phyloP scores from a whole-genome alignment of 1,140 invertebrate species.

The Drosophila ogumai region DNA sequence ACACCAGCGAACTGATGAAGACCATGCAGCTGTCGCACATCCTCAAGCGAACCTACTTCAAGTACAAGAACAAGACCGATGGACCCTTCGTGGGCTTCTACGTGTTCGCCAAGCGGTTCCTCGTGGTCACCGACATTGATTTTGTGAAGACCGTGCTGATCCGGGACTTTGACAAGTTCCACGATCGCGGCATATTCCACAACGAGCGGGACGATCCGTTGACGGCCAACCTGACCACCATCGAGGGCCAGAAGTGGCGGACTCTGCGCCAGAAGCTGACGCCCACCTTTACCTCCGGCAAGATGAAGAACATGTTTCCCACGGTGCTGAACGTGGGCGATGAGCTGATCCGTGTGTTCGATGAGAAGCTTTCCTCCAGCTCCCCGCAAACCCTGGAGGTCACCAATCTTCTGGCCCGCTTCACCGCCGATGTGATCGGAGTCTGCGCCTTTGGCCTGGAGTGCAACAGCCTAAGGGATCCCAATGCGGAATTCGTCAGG shows the following conservation, averaged over 20 bases:
- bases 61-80: slow-evolving; percentile 54
- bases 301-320: slow-evolving; percentile 86
- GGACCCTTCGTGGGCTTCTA: slow-evolving; percentile 62
- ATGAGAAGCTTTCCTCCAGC: background rate
- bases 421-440: slow-evolving; percentile 85
- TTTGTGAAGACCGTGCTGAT: slow-evolving; percentile 86
- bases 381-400: slow-evolving; percentile 41
- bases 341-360: slow-evolving; percentile 44
- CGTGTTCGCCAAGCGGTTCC: slow-evolving; percentile 23
- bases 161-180: slow-evolving; percentile 86
- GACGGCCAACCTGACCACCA: slow-evolving; percentile 83
- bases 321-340: slow-evolving; percentile 62
- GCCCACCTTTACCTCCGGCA: slow-evolving; percentile 86
- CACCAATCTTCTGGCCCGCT: slow-evolving; percentile 67
- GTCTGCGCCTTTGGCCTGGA: slow-evolving; percentile 88
- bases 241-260: slow-evolving; percentile 86
- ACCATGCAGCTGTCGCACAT: slow-evolving; percentile 25
- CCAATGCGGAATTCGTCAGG: slow-evolving; percentile 85
- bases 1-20: slow-evolving; percentile 39
- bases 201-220: slow-evolving; percentile 85
- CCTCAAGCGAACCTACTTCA: slow-evolving; percentile 33
- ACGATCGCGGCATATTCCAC: slow-evolving; percentile 85
- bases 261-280: slow-evolving; percentile 86
- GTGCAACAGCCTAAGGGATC: slow-evolving; percentile 85
- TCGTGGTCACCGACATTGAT: slow-evolving; percentile 45